A percentile compares a stretch with the other conserved stretches of the same genome.
phyloP scores from a whole-genome alignment of 1,140 invertebrate species.

The Drosophila melanica region DNA sequence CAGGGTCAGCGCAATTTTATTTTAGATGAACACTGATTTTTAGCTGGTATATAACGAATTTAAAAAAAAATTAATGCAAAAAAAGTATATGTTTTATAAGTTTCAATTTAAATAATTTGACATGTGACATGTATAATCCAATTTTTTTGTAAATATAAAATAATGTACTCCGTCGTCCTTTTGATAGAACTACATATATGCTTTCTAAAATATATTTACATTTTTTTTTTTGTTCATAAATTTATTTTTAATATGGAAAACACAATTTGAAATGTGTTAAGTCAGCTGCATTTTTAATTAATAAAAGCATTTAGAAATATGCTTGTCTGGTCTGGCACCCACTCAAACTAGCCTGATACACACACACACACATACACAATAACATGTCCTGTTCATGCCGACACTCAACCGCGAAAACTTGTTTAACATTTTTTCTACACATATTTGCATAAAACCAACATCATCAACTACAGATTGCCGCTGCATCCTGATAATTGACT shows the following conservation, averaged over 20 bases:
- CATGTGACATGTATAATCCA: too few relatives aligned
- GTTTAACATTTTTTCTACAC: conserved; percentile 21
- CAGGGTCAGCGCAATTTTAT: too few relatives aligned
- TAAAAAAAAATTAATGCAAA: background rate
- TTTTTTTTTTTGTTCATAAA: conserved; percentile 40
- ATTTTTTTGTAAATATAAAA: background rate
- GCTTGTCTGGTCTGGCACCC: conserved; percentile 46
- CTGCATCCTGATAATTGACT: conserved; percentile 72
- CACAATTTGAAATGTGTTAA: conserved; percentile 74
- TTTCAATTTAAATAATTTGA: background rate
- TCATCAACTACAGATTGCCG: conserved; percentile 28
- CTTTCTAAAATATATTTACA: conserved; percentile 71
- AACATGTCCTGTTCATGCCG: conserved; percentile 1
- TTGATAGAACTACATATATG: conserved; percentile 14
- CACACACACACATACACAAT: background rate
- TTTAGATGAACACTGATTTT: background rate
- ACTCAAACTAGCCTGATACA: background rate
- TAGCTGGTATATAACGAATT: background rate
- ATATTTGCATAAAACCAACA: conserved; percentile 50
- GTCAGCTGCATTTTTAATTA: conserved; percentile 76
- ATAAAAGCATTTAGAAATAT: conserved; percentile 76
- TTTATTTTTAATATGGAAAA: conserved; percentile 60
- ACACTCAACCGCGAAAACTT: conserved; percentile 5
- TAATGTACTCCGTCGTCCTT: background rate
- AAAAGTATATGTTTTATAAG: conserved; percentile 8